Evolutionary conservation across 2,797 vertebrate species (phyloP).

Genomic region (Microctenopoma stevenorrisi): DNA sequence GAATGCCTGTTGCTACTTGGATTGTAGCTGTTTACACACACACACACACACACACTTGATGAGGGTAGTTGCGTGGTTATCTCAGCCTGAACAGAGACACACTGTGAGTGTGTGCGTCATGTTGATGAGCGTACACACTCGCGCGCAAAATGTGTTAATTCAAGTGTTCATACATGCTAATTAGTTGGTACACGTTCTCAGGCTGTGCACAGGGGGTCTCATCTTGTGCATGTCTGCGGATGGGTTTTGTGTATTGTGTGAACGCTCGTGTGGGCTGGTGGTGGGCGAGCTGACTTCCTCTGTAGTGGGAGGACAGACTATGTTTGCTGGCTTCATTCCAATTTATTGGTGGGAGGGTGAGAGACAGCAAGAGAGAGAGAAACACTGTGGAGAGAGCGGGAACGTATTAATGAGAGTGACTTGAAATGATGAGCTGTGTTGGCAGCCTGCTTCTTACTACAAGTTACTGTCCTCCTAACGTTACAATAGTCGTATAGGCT

Average conservation of each 20-base stretch:
- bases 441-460: slow-evolving; percentile 10
- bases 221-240: slow-evolving; percentile 32
- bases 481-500: not conserved
- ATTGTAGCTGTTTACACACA: slow-evolving; percentile 18
- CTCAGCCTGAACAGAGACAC: slow-evolving; percentile 34
- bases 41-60: slow-evolving; percentile 10
- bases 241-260: slow-evolving; percentile 23
- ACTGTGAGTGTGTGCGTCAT: not conserved
- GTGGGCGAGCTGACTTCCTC: slow-evolving; percentile 76
- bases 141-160: slow-evolving; percentile 14
- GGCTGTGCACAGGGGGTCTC: slow-evolving; percentile 10
- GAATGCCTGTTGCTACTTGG: slow-evolving; percentile 42
- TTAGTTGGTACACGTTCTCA: slow-evolving; percentile 32
- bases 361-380: slow-evolving; percentile 61
- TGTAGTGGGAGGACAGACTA: slow-evolving; percentile 68
- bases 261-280: slow-evolving; percentile 46
- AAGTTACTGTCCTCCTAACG: slow-evolving; percentile 7
- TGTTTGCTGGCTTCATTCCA: slow-evolving; percentile 73
- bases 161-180: slow-evolving; percentile 28
- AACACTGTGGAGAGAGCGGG: slow-evolving; percentile 44
- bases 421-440: slow-evolving; percentile 36
- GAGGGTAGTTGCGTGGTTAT: slow-evolving; percentile 38
- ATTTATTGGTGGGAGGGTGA: slow-evolving; percentile 67
- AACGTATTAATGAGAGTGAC: slow-evolving; percentile 42
- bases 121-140: slow-evolving; percentile 14